Conservation (phyloP, 2,888 invertebrate genomes). For the Pristionchus mayeri region DNA sequence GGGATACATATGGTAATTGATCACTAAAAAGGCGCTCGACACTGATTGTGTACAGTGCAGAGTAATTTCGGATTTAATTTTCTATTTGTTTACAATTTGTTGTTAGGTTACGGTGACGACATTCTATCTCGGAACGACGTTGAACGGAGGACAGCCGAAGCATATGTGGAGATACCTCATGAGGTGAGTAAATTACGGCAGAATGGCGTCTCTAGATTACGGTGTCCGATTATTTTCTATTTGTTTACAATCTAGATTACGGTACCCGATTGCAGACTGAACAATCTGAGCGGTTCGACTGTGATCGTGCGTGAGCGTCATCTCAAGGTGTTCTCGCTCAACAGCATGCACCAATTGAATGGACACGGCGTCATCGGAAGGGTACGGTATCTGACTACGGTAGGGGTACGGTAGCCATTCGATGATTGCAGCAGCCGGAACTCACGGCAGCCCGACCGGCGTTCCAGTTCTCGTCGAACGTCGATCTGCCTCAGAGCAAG, state of each 20-base stretch:
- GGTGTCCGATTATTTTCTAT: too few species aligned
- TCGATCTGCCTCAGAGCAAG: slow-evolving; percentile 69
- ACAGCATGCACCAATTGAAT: slow-evolving; percentile 68
- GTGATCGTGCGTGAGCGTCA: slow-evolving; percentile 63
- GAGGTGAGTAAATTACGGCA: slow-evolving; percentile 88
- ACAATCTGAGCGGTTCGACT: background rate
- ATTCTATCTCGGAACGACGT: slow-evolving; percentile 87
- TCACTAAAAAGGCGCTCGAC: too few species aligned
- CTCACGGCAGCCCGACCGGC: slow-evolving; percentile 63
- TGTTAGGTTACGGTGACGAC: slow-evolving; percentile 98
- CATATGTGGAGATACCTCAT: slow-evolving; percentile 95
- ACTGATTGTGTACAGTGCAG: too few species aligned
- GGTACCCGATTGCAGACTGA: slow-evolving; percentile 76
- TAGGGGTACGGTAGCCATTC: background rate
- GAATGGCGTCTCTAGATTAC: slow-evolving; percentile 81
- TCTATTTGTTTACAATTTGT: too few species aligned
- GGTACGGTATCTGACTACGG: slow-evolving; percentile 42
- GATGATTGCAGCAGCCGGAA: slow-evolving; percentile 62
- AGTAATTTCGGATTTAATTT: too few species aligned
- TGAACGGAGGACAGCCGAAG: slow-evolving; percentile 72
- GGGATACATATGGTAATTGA: too few species aligned
- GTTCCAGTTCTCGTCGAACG: slow-evolving; percentile 69
- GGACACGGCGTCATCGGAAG: slow-evolving; percentile 66
- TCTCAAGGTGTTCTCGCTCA: slow-evolving; percentile 66
- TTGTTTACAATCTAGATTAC: too few species aligned